A percentile compares a stretch with the other conserved stretches of the same genome.
These are phyloP conservation scores for Brachypterus glaber DNA, from an alignment of 2,888 invertebrate species.

Conservation along the genomic window DNA sequence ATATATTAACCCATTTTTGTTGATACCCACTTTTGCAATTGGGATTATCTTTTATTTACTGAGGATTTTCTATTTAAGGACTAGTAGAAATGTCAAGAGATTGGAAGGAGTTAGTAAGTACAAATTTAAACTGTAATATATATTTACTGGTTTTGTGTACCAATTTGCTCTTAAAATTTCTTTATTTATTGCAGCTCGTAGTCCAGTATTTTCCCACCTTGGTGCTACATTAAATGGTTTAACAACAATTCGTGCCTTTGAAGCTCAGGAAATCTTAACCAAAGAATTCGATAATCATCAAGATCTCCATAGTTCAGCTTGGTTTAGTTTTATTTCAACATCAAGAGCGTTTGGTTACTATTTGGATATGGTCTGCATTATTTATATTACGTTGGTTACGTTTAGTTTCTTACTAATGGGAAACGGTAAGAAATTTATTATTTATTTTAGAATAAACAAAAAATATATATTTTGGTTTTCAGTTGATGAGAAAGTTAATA, in stretches of 20 bases:
- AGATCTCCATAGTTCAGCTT: constrained; percentile 82
- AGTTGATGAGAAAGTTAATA: too few relatives aligned
- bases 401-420: constrained; percentile 70
- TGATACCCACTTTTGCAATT: constrained; percentile 56
- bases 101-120: constrained; percentile 60
- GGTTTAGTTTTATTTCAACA: constrained; percentile 81
- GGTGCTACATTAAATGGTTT: constrained; percentile 84
- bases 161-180: too few relatives aligned
- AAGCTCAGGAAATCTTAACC: constrained; percentile 67
- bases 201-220: constrained; percentile 92
- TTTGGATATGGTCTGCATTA: constrained; percentile 78
- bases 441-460: background rate
- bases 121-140: too few relatives aligned
- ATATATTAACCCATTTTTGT: constrained; percentile 57
- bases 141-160: background rate
- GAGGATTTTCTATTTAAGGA: constrained; percentile 58
- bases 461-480: too few relatives aligned
- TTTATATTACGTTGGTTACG: constrained; percentile 80
- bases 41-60: constrained; percentile 55
- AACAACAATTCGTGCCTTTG: constrained; percentile 83
- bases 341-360: constrained; percentile 91
- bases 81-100: constrained; percentile 66
- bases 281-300: constrained; percentile 74
- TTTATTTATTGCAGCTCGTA: constrained; percentile 61
- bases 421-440: constrained; percentile 42